A percentile compares a stretch with the other conserved stretches of the same genome.
phyloP scores from a whole-genome alignment of 2,797 vertebrate species.

The Oceanodroma leucorhoa region DNA sequence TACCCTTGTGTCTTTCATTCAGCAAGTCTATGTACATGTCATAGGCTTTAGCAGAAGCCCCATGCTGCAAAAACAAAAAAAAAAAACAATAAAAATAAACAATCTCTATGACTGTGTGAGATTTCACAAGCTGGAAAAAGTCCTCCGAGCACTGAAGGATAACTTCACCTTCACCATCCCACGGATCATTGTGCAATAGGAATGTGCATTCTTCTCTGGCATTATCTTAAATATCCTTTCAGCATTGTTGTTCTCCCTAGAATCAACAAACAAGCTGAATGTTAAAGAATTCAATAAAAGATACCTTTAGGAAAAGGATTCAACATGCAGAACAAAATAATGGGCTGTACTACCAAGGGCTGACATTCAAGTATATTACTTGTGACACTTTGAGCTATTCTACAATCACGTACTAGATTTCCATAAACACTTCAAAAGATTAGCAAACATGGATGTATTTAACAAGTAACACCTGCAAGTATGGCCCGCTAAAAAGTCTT shows the following conservation, averaged over 20 bases:
- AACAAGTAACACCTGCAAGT: background rate
- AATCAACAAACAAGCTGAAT: background rate
- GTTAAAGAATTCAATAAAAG: background rate
- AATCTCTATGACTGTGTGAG: background rate
- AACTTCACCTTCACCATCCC: conserved; percentile 93
- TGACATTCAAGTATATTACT: background rate
- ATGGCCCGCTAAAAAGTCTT: background rate
- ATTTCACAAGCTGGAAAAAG: background rate
- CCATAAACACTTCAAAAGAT: background rate
- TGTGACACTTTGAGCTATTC: background rate
- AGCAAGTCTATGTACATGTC: conserved; percentile 83
- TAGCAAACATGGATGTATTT: background rate
- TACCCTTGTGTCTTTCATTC: conserved; percentile 87
- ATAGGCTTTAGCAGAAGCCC: conserved; percentile 81
- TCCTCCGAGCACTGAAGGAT: background rate
- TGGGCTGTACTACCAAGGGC: background rate
- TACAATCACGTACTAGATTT: background rate
- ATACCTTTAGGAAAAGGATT: background rate
- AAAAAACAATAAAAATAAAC: background rate
- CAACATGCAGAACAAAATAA: background rate
- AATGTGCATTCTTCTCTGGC: conserved; percentile 83
- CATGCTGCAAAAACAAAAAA: conserved; percentile 78
- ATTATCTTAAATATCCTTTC: conserved; percentile 92
- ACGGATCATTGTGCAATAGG: conserved; percentile 89
- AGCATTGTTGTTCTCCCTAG: conserved; percentile 85